phyloP scores from a whole-genome alignment of 1,140 invertebrate genomes.

The Hycleus phaleratus region DNA sequence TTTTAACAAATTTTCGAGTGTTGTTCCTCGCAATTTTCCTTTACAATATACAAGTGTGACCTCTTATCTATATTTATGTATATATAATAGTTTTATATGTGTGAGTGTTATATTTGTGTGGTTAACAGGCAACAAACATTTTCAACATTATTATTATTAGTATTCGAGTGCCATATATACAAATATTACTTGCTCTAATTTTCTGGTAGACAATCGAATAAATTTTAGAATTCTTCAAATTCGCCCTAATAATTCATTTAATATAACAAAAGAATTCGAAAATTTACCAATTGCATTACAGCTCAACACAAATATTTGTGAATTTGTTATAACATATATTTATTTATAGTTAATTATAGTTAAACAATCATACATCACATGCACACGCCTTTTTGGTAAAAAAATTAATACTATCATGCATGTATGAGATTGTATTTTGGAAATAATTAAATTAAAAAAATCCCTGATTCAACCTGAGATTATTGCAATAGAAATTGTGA shows the following conservation, averaged over 20 bases:
- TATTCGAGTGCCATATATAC: slow-evolving; percentile 32
- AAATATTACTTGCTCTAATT: neutral
- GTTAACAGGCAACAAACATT: slow-evolving; percentile 29
- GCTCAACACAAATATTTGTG: too few species aligned
- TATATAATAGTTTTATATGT: too few species aligned
- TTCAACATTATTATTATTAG: slow-evolving; percentile 9
- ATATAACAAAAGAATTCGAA: too few species aligned
- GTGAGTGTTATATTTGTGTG: neutral
- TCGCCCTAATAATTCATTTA: too few species aligned
- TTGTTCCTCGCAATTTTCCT: too few species aligned
- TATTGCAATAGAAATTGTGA: slow-evolving; percentile 14
- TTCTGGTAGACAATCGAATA: neutral
- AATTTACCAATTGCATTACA: too few species aligned
- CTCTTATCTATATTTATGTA: neutral
- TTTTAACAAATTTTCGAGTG: neutral
- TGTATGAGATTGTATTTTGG: neutral
- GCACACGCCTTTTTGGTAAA: slow-evolving; percentile 9
- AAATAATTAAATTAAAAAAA: neutral
- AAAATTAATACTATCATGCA: slow-evolving; percentile 11
- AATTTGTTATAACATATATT: slow-evolving; percentile 14
- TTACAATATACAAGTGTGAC: neutral
- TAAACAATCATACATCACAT: slow-evolving; percentile 24
- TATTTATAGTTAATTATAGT: neutral
- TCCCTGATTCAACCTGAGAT: slow-evolving; percentile 29
- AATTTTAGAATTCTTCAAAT: too few species aligned